Base-by-base conservation (phyloP, 2,797 vertebrate species). In the Danio jaintianensis region DNA sequence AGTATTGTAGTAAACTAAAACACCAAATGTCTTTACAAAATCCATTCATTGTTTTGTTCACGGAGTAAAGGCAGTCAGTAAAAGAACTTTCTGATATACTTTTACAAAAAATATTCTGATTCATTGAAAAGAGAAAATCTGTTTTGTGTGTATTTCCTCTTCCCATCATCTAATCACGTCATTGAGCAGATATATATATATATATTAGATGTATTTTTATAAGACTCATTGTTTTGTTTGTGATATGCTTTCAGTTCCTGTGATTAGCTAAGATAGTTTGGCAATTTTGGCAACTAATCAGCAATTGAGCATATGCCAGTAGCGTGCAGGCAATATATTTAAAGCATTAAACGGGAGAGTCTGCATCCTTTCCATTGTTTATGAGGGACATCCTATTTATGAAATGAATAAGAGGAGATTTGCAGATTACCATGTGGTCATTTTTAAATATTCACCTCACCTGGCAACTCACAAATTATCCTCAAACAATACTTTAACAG, bases 301-400 rank as follows among this genome's bases (percentile, higher is more conserved):
- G 55, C 70, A 61, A 47, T 55, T 81, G 77, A 83, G 72, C 47
- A 12, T 53, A 64, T 75, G 79, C 78, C 77, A 73, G 68, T 13
- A 10, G 55, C 64, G 47, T 20, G 79, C 82, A 55, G 74, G 82
- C 72, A 68, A 85, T 70, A 64, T 85, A 87, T 86, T 85, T 48
- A 5, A 87, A 86, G 87, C 87, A 1, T 74, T 4, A 15, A 7
- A 59, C 5, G 81, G 87, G 84, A 85, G 79, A 75, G 86, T 4
- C 69, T 56, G 82, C 78, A 87, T 92, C 90, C 92, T 88, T 88
- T 83, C 82, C 87, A 91, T 91, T 92, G 90, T 92, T 84, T 43
- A 8, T 75, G 69, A 78, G 79, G 53, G 76, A 79, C 66, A 87
- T 92, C 91, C 91, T 94, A 90, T 93, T 92, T 92, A 88, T 89